Percentiles rank a stretch among this genome's conserved stretches.
These are phyloP conservation scores for Lycocerus yunnanus DNA, from an alignment of 2,888 invertebrate genomes.

Conservation along the genomic window DNA sequence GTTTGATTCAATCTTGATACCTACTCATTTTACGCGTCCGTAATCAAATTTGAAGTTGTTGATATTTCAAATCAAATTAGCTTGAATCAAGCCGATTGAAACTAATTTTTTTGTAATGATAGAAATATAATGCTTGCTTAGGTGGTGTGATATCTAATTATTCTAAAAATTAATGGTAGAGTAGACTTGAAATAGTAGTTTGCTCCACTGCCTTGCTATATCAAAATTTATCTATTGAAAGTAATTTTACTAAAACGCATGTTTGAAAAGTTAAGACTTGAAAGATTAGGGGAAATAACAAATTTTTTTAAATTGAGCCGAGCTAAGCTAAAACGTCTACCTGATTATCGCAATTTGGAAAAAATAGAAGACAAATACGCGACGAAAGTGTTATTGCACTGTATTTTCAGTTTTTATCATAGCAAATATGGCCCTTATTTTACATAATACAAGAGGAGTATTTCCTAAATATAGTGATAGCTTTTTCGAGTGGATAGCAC, in stretches of 20 bases:
- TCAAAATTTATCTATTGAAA: neutral
- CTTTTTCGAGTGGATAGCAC: no score
- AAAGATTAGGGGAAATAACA: neutral
- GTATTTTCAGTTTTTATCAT: neutral
- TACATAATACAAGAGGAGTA: neutral
- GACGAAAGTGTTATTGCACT: neutral
- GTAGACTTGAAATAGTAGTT: neutral
- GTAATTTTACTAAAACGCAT: neutral
- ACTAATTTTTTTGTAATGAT: neutral
- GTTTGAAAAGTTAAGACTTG: neutral
- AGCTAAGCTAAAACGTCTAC: neutral
- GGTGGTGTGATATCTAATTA: neutral
- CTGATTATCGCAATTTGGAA: neutral
- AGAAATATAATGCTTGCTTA: neutral
- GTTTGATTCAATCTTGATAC: neutral
- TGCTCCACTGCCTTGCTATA: neutral
- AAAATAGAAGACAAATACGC: neutral
- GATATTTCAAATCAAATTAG: neutral
- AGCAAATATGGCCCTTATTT: neutral
- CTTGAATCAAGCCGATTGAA: neutral
- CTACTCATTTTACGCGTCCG: neutral
- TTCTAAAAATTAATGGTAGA: neutral
- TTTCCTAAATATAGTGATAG: no score
- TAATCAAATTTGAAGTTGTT: neutral
- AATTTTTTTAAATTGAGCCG: neutral